phyloP scores from a whole-genome alignment of 2,797 vertebrate species.

The Notamacropus eugenii region DNA sequence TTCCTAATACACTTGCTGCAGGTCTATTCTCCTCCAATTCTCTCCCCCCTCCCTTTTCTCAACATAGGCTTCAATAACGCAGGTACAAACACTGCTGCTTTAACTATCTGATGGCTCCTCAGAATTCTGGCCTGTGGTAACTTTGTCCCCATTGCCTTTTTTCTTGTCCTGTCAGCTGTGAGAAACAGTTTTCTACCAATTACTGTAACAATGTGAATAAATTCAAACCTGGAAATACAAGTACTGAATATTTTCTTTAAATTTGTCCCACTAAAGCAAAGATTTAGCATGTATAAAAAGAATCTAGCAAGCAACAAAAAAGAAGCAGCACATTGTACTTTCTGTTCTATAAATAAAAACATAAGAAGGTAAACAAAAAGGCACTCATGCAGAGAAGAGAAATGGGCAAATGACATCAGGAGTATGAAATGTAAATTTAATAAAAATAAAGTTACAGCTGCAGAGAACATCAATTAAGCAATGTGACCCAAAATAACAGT shows the following conservation, averaged over 20 bases:
- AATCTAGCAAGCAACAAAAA: slow-evolving; percentile 73
- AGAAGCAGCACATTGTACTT: slow-evolving; percentile 67
- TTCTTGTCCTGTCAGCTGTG: slow-evolving; percentile 75
- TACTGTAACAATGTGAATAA: slow-evolving; percentile 82
- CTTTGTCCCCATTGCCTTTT: slow-evolving; percentile 70
- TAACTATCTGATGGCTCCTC: slow-evolving; percentile 69
- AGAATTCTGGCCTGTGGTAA: slow-evolving; percentile 62
- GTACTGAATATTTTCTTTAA: slow-evolving; percentile 79
- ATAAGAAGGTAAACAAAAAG: slow-evolving; percentile 76
- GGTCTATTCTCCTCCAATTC: slow-evolving; percentile 44
- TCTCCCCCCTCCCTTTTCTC: slow-evolving; percentile 45
- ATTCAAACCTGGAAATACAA: slow-evolving; percentile 80
- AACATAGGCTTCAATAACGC: slow-evolving; percentile 71
- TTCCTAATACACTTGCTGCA: slow-evolving; percentile 61
- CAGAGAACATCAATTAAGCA: slow-evolving; percentile 76
- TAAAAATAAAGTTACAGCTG: slow-evolving; percentile 73
- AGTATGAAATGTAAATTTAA: slow-evolving; percentile 74
- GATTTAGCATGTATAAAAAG: slow-evolving; percentile 68
- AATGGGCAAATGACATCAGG: slow-evolving; percentile 75
- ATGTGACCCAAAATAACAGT: slow-evolving; percentile 61
- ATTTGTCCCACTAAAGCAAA: slow-evolving; percentile 73
- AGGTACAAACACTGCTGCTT: slow-evolving; percentile 74
- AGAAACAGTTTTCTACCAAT: slow-evolving; percentile 82
- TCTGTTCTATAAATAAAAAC: slow-evolving; percentile 79
- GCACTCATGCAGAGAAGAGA: slow-evolving; percentile 75